A percentile compares a stretch with the other conserved stretches of the same genome.
Conservation (phyloP, 2,113 vertebrate species). For the Todiramphus chloris region DNA sequence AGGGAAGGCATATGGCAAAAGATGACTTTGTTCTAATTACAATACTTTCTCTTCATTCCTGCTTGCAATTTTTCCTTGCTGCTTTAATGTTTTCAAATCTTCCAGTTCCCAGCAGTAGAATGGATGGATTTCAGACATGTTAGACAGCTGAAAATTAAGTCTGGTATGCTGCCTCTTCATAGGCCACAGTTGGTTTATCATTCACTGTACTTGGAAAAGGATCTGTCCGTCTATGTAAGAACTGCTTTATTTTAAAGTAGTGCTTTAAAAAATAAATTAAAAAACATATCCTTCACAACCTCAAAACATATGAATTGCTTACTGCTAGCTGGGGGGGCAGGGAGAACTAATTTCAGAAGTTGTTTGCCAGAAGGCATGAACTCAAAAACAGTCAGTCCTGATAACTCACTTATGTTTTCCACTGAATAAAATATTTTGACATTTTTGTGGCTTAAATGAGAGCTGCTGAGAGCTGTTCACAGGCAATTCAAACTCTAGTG, state of each 20-base stretch:
- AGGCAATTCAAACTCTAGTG: constrained; percentile 42
- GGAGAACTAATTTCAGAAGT: constrained; percentile 9
- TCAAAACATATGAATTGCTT: not conserved
- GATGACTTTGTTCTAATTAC: not conserved
- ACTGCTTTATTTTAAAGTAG: not conserved
- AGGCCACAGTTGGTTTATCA: not conserved
- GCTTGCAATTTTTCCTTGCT: not conserved
- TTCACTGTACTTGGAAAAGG: not conserved
- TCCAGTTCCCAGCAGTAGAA: not conserved
- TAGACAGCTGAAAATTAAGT: not conserved
- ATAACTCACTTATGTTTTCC: constrained; percentile 46
- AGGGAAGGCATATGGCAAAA: constrained; percentile 13
- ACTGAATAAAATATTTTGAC: constrained; percentile 68
- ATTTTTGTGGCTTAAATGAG: constrained; percentile 44
- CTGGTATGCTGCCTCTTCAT: not conserved
- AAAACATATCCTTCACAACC: not conserved
- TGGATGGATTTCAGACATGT: not conserved
- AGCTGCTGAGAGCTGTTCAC: not conserved
- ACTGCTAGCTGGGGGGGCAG: not conserved
- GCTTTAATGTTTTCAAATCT: constrained; percentile 35
- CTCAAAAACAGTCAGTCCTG: constrained; percentile 41
- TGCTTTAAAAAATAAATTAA: not conserved
- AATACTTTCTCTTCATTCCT: constrained; percentile 46
- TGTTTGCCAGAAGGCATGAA: constrained; percentile 45
- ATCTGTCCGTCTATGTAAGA: not conserved